A percentile compares a stretch with the other conserved stretches of the same genome.
These are phyloP conservation scores for Dryadula phaetusa DNA, from an alignment of 2,888 invertebrate species.

Conservation along the genomic window DNA sequence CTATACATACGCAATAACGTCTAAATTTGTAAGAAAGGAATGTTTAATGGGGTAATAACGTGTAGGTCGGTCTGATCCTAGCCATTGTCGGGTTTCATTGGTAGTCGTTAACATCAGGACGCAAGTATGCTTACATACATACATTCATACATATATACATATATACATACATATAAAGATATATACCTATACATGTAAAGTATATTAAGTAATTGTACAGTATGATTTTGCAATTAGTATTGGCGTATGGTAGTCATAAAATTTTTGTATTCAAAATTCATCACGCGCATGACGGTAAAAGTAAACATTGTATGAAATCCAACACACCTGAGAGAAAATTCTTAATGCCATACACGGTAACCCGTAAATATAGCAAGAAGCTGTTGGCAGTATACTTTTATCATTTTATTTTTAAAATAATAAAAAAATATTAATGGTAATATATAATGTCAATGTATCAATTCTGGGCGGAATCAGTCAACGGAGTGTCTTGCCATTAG, in stretches of 20 bases:
- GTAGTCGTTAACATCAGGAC: slow-evolving; percentile 41
- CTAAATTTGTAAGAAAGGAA: slow-evolving; percentile 28
- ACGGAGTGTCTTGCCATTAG: too few relatives aligned
- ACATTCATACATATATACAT: slow-evolving; percentile 14
- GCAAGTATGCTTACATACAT: slow-evolving; percentile 21
- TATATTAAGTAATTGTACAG: too few relatives aligned
- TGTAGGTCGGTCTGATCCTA: slow-evolving; percentile 39
- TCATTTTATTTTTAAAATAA: background rate
- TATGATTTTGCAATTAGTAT: too few relatives aligned
- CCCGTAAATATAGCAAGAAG: background rate
- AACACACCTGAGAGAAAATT: slow-evolving; percentile 9
- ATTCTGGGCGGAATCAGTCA: too few relatives aligned
- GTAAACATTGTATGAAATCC: slow-evolving; percentile 19
- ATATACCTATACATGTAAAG: background rate
- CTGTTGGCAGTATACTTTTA: background rate
- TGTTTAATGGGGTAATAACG: slow-evolving; percentile 48
- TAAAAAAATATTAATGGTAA: too few relatives aligned
- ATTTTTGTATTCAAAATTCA: slow-evolving; percentile 10
- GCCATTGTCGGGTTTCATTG: slow-evolving; percentile 46
- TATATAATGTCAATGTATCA: too few relatives aligned
- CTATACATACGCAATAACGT: slow-evolving; percentile 26
- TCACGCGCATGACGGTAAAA: slow-evolving; percentile 20
- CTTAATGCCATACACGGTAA: background rate
- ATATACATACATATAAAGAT: background rate
- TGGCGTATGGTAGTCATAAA: too few relatives aligned